Conservation (phyloP, 2,113 vertebrate species). For the Apteryx mantelli region DNA sequence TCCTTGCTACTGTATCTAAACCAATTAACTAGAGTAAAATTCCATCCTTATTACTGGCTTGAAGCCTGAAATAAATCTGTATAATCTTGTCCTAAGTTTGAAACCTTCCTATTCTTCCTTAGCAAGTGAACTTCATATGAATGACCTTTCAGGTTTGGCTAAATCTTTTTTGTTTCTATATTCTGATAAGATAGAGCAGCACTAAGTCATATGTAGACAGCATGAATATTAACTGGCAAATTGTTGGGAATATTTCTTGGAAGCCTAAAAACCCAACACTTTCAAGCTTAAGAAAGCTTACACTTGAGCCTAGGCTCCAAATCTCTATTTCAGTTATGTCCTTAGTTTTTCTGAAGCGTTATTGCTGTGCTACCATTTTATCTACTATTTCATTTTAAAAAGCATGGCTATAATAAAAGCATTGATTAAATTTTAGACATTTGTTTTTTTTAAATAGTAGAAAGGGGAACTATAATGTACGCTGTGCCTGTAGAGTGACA, state of each 20-base stretch:
- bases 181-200: not conserved
- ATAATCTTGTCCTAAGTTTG: conserved; percentile 42
- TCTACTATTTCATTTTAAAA: not conserved
- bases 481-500: not conserved
- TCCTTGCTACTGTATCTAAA: conserved; percentile 57
- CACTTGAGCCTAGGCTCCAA: not conserved
- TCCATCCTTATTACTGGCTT: conserved; percentile 52
- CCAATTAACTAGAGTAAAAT: conserved; percentile 67
- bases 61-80: conserved; percentile 16
- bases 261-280: not conserved
- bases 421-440: not conserved
- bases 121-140: not conserved
- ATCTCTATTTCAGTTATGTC: not conserved
- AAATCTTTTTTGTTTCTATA: not conserved
- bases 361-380: not conserved
- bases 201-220: accelerated
- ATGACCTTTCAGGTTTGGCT: not conserved
- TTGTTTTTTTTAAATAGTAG: not conserved
- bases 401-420: not conserved
- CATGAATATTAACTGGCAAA: not conserved
- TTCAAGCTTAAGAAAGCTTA: not conserved
- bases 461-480: not conserved
- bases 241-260: not conserved
- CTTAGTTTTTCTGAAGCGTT: not conserved
- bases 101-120: not conserved